Evolutionary conservation across 2,113 vertebrate species (phyloP), one percentile per base, ranked within the genome.

Genomic region (Sorex fumeus): DNA sequence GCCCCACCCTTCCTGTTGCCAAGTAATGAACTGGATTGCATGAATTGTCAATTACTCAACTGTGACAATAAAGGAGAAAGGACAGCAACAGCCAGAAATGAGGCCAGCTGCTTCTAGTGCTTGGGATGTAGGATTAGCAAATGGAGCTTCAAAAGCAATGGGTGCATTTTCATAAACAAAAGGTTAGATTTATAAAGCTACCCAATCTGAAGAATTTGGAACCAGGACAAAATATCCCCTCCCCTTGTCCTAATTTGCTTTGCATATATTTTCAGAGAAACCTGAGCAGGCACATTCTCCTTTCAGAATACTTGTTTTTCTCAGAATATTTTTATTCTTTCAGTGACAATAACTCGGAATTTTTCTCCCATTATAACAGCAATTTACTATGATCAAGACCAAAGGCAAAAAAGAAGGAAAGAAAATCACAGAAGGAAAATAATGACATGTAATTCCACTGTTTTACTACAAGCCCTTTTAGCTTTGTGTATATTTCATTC

Each of bases 1-100:
- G 88, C 95, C 60, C 96, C 96, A 67, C 96, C 97, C 96, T 84
- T 43, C 27, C 95, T 77, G 97, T 97, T 97, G 97, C 97, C 97
- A 97, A 30, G 96, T 93, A 88, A 94, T 60, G 90, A 96, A 86
- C 30, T 43, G 45, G 53, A 21, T 97, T 97, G 92, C 86, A 19
- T 97, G 89, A 96, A 87, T 71, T 95, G 96, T 96, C 94, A 96
- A 84, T 94, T 94, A 87, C 72, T 90, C 96, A 94, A 69, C 72
- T 91, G 67, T 72, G 64, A 89, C 64, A 76, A 0, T 57, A 83
- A 62, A 30, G 74, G 96, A 86, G 88, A 92, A 74, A 4, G 85
- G 67, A 47, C 71, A 92, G 36, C 81, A 16, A 76, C 23, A 92
- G 94, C 91, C 94, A 96, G 95, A 77, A 90, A 64, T 30, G 79